These are phyloP conservation scores for Aphidius gifuensis DNA, from an alignment of 1,140 invertebrate genomes.

Conservation along the genomic window DNA sequence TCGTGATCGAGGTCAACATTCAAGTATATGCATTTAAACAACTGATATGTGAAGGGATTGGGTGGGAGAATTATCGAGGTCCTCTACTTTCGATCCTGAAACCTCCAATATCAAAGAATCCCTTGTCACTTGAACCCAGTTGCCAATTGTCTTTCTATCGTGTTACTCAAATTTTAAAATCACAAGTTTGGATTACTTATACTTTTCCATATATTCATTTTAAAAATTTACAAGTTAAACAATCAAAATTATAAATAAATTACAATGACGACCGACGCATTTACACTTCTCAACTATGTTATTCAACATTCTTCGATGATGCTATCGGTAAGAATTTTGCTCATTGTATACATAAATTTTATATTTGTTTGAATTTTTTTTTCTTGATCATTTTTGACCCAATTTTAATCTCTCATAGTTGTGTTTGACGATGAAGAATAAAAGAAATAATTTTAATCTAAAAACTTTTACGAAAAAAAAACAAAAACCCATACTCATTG, in stretches of 20 bases:
- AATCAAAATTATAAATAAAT: no score
- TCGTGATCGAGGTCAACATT: background rate
- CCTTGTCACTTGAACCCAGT: background rate
- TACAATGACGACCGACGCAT: conserved; percentile 35
- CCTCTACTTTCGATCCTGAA: conserved; percentile 1
- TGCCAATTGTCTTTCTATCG: background rate
- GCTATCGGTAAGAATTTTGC: conserved; percentile 43
- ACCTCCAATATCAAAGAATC: background rate
- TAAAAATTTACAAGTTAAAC: no score
- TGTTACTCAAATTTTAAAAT: no score
- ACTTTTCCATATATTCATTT: no score
- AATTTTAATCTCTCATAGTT: no score
- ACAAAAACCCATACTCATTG: no score
- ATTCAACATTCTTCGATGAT: conserved; percentile 48
- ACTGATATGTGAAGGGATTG: conserved; percentile 6
- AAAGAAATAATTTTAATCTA: no score
- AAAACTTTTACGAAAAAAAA: no score
- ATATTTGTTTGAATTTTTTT: conserved; percentile 1
- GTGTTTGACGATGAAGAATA: no score
- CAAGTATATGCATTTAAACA: conserved; percentile 3
- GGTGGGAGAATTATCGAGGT: no score
- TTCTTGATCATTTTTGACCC: background rate
- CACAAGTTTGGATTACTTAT: no score
- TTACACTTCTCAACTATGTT: conserved; percentile 46
- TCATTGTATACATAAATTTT: no score